These are phyloP conservation scores for Lacanobia oleracea DNA, from an alignment of 2,888 invertebrate genomes.

Conservation along the genomic window DNA sequence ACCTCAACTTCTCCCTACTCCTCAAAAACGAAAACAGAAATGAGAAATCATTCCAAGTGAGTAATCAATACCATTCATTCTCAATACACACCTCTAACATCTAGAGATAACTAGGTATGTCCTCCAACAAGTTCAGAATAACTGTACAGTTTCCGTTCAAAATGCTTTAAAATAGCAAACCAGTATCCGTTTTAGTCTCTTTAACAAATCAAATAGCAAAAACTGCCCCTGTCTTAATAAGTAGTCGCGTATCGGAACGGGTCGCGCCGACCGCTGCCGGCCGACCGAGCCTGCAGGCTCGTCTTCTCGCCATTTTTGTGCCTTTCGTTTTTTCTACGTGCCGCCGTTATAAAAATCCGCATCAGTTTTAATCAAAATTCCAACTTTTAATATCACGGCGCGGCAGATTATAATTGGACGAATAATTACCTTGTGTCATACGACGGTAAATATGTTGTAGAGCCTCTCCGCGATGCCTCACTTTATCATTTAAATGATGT, in stretches of 20 bases:
- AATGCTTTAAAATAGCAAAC: slow-evolving; percentile 89
- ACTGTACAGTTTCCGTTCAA: slow-evolving; percentile 90
- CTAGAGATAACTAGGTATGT: slow-evolving; percentile 75
- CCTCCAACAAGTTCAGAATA: slow-evolving; percentile 83
- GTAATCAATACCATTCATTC: slow-evolving; percentile 60
- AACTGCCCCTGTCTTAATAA: slow-evolving; percentile 90
- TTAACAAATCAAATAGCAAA: slow-evolving; percentile 90
- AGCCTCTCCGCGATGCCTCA: slow-evolving; percentile 68
- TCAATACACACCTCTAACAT: slow-evolving; percentile 58
- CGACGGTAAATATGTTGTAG: slow-evolving; percentile 75
- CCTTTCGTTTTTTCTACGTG: slow-evolving; percentile 82
- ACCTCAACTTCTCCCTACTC: slow-evolving; percentile 82
- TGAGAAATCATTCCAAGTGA: slow-evolving; percentile 88
- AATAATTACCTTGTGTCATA: slow-evolving; percentile 83
- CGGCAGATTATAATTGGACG: slow-evolving; percentile 82
- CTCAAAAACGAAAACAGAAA: slow-evolving; percentile 86
- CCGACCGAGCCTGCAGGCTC: slow-evolving; percentile 70
- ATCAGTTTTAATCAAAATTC: slow-evolving; percentile 88
- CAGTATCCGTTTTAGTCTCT: slow-evolving; percentile 87
- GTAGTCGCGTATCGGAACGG: slow-evolving; percentile 84
- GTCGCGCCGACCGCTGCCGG: slow-evolving; percentile 74
- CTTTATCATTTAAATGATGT: slow-evolving; percentile 74
- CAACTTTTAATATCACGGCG: slow-evolving; percentile 84
- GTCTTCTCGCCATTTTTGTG: slow-evolving; percentile 86
- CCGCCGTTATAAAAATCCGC: slow-evolving; percentile 85